These are phyloP conservation scores for Bombus confusus DNA, from an alignment of 1,140 invertebrate genomes.

Conservation along the genomic window DNA sequence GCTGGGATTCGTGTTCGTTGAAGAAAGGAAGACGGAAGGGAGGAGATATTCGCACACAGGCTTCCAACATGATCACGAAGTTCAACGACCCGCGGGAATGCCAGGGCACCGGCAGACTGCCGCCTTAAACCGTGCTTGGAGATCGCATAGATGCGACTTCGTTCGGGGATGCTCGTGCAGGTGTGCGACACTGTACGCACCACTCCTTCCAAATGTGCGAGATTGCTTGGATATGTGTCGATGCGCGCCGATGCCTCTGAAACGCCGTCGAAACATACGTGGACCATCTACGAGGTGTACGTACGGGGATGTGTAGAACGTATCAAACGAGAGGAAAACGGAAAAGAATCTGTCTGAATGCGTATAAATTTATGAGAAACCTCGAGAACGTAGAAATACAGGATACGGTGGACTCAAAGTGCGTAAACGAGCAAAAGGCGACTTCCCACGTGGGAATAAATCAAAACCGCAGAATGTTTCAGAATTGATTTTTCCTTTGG, in stretches of 20 bases:
- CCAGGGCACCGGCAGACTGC: slow-evolving; percentile 66
- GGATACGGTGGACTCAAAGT: too few relatives aligned
- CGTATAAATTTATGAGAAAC: too few relatives aligned
- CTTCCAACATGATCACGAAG: slow-evolving; percentile 50
- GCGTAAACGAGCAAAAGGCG: too few relatives aligned
- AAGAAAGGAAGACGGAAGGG: slow-evolving; percentile 62
- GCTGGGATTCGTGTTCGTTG: slow-evolving; percentile 29
- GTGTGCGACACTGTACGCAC: slow-evolving; percentile 5
- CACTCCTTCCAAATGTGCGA: slow-evolving; percentile 2
- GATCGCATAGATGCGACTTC: slow-evolving; percentile 58
- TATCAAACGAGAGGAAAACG: too few relatives aligned
- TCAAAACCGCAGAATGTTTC: too few relatives aligned
- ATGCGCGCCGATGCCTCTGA: slow-evolving; percentile 5
- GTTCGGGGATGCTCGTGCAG: slow-evolving; percentile 34
- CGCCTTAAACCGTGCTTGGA: slow-evolving; percentile 65
- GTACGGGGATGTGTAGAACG: too few relatives aligned
- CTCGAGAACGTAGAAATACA: too few relatives aligned
- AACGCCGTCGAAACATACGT: not conserved
- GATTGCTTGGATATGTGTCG: slow-evolving; percentile 31
- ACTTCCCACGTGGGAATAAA: too few relatives aligned
- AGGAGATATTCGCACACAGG: slow-evolving; percentile 58
- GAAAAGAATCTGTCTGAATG: too few relatives aligned
- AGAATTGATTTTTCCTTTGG: too few relatives aligned
- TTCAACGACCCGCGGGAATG: slow-evolving; percentile 73
- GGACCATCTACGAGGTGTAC: too few relatives aligned